Evolutionary conservation across 2,888 invertebrate genomes (phyloP).

Genomic region (Clanis bilineata): DNA sequence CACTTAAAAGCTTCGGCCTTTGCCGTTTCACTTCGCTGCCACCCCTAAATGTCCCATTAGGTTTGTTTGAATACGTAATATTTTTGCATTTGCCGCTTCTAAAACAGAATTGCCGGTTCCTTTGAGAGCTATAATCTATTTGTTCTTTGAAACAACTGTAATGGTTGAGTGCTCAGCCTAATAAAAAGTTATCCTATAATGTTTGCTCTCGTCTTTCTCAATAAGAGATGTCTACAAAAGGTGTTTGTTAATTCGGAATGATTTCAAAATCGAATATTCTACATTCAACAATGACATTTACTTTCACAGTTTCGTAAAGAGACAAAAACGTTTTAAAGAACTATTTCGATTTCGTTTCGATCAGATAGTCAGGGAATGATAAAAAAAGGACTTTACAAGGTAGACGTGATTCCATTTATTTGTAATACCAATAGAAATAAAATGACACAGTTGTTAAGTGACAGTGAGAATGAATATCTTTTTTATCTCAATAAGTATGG

Average conservation of each 20-base stretch:
- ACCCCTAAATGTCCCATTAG: conserved; percentile 83
- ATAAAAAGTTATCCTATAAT: conserved; percentile 68
- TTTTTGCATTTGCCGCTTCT: conserved; percentile 81
- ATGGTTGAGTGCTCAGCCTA: conserved; percentile 73
- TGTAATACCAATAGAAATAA: conserved; percentile 46
- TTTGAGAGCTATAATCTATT: conserved; percentile 81
- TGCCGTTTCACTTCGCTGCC: conserved; percentile 82
- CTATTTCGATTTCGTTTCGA: conserved; percentile 53
- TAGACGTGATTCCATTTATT: conserved; percentile 54
- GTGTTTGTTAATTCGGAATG: conserved; percentile 5
- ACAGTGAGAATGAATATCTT: conserved; percentile 35
- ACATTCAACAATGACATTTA: conserved; percentile 46
- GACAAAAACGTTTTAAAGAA: conserved; percentile 52
- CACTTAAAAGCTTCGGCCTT: conserved; percentile 83
- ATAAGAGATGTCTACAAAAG: conserved; percentile 19
- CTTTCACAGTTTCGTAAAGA: conserved; percentile 48
- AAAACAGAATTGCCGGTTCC: conserved; percentile 80
- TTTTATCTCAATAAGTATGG: conserved; percentile 39
- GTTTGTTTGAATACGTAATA: conserved; percentile 83
- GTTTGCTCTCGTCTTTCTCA: conserved; percentile 41
- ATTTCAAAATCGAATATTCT: conserved; percentile 14
- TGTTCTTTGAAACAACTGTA: conserved; percentile 80
- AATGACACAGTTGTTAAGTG: conserved; percentile 34
- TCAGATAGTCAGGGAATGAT: conserved; percentile 54
- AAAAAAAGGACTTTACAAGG: conserved; percentile 54